Percentiles rank a stretch among this genome's conserved stretches.
phyloP scores from a whole-genome alignment of 2,797 vertebrate genomes.

The Delichon dasypus region DNA sequence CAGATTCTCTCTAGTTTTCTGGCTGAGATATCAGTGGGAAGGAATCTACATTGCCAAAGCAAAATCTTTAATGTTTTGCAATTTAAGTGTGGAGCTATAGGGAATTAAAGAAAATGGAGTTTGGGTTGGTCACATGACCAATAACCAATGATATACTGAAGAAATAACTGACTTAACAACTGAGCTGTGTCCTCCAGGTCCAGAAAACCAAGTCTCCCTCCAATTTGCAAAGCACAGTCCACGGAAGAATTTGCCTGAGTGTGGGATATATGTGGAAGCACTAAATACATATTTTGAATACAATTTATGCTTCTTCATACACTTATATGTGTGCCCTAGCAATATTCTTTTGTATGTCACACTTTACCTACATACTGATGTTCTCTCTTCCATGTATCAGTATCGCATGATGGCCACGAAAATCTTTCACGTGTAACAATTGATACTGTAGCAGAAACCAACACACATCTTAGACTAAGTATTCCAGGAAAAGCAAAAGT shows the following conservation, averaged over 20 bases:
- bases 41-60: rapidly evolving
- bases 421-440: background rate
- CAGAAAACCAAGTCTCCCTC: background rate
- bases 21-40: background rate
- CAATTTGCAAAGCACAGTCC: background rate
- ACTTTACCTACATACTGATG: background rate
- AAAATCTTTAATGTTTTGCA: background rate
- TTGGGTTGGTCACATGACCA: rapidly evolving
- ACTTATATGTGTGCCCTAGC: background rate
- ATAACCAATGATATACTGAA: background rate
- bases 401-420: background rate
- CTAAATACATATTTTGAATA: background rate
- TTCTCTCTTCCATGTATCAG: background rate
- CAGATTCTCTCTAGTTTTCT: background rate
- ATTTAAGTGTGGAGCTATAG: background rate
- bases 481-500: background rate
- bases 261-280: background rate
- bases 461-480: background rate
- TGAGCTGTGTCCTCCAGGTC: background rate
- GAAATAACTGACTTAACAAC: background rate
- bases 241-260: background rate
- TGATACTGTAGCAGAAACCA: background rate
- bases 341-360: background rate
- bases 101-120: background rate
- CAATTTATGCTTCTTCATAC: background rate